Conservation (phyloP, 2,113 vertebrate species). For the Kryptolebias marmoratus region DNA sequence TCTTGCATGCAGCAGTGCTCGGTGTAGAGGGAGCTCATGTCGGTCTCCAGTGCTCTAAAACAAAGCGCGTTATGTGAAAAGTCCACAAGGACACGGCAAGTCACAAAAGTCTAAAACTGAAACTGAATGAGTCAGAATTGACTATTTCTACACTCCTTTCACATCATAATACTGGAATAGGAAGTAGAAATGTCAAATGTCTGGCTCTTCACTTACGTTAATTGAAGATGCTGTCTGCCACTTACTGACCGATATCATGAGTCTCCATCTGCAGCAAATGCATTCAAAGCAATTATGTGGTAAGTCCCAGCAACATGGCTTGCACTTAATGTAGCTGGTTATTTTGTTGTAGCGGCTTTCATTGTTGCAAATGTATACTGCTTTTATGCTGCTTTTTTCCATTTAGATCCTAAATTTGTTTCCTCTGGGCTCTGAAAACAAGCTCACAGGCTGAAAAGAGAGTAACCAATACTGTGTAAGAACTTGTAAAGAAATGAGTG, state of each 20-base stretch:
- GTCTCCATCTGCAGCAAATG: constrained; percentile 29
- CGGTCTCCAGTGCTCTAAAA: constrained; percentile 34
- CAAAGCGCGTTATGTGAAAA: constrained; percentile 27
- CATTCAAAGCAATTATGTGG: constrained; percentile 49
- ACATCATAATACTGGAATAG: constrained; percentile 13
- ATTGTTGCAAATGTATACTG: constrained; percentile 23
- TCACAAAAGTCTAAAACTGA: constrained; percentile 1
- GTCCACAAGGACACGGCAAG: constrained; percentile 13
- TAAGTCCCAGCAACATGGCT: constrained; percentile 45
- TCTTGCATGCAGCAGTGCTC: constrained; percentile 34
- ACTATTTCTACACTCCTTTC: constrained; percentile 32
- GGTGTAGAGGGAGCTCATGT: constrained; percentile 22
- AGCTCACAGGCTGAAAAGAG: constrained; percentile 25
- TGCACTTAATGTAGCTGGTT: constrained; percentile 31
- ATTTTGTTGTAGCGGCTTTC: constrained; percentile 40
- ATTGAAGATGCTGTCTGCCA: constrained; percentile 42
- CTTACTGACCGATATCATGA: constrained; percentile 35
- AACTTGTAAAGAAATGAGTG: background rate
- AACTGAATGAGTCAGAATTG: constrained; percentile 25
- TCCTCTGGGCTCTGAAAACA: constrained; percentile 24
- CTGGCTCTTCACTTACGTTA: constrained; percentile 26
- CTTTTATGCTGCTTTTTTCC: background rate
- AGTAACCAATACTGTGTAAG: constrained; percentile 4
- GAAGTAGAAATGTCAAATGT: constrained; percentile 45
- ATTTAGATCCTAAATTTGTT: constrained; percentile 10